A percentile compares a stretch with the other conserved stretches of the same genome.
phyloP scores from a whole-genome alignment of 1,140 invertebrate genomes.

The Magallana gigas region DNA sequence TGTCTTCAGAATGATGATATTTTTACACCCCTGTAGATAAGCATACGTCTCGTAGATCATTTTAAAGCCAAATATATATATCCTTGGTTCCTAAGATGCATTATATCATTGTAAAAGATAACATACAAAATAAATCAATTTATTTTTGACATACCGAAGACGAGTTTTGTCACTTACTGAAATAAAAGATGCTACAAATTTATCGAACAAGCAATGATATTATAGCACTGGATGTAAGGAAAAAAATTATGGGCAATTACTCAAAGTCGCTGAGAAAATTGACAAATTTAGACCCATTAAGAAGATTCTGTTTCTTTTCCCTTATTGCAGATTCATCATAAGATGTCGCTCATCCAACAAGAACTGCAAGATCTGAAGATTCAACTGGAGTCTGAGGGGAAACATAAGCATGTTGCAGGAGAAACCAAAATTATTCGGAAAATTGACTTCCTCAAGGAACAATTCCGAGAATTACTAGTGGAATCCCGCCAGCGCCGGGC shows the following conservation, averaged over 20 bases:
- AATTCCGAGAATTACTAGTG: conserved; percentile 81
- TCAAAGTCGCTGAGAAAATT: background rate
- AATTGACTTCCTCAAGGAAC: conserved; percentile 81
- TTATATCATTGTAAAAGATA: conserved; percentile 8
- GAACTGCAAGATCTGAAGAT: conserved; percentile 80
- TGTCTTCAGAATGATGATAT: too few species aligned
- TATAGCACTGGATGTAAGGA: background rate
- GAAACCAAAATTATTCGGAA: conserved; percentile 75
- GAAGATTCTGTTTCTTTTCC: background rate
- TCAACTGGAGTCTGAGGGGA: conserved; percentile 72
- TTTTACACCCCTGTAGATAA: too few species aligned
- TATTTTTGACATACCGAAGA: background rate
- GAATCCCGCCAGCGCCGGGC: conserved; percentile 80
- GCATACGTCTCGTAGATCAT: too few species aligned
- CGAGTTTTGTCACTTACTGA: background rate
- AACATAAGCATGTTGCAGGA: conserved; percentile 64
- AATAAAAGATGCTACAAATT: background rate
- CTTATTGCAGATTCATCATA: conserved; percentile 79
- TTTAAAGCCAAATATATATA: too few species aligned
- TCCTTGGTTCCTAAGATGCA: background rate
- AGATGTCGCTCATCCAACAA: conserved; percentile 80
- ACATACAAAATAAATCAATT: background rate
- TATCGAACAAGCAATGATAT: conserved; percentile 4
- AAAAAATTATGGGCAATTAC: background rate
- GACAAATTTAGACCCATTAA: background rate